A percentile compares a stretch with the other conserved stretches of the same genome.
phyloP scores from a whole-genome alignment of 2,888 invertebrate species.

The Tanytarsus gracilentus region DNA sequence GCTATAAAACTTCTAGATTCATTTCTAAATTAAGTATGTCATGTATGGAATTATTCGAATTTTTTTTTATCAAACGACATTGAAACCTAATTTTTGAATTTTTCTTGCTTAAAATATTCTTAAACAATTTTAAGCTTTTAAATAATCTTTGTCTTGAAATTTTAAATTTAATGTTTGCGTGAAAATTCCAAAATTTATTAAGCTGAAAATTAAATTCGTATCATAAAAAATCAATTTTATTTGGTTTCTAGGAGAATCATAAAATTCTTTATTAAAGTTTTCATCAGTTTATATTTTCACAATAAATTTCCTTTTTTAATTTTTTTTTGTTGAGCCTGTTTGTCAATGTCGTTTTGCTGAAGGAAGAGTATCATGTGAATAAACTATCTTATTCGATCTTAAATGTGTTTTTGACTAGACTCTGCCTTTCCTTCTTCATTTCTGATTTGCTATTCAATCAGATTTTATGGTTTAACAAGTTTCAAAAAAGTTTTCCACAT shows the following conservation, averaged over 20 bases:
- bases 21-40: too few species aligned
- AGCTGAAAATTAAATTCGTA: background rate
- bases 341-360: too few species aligned
- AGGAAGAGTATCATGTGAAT: background rate
- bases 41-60: too few species aligned
- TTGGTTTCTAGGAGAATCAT: conserved; percentile 9
- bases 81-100: too few species aligned
- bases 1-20: too few species aligned
- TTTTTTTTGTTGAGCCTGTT: background rate
- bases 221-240: background rate
- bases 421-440: conserved; percentile 14
- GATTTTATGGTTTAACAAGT: background rate
- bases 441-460: background rate
- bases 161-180: too few species aligned
- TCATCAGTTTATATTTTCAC: background rate
- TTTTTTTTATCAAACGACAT: too few species aligned
- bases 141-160: too few species aligned
- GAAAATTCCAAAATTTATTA: background rate
- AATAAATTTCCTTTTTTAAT: background rate
- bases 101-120: too few species aligned
- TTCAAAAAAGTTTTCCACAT: background rate
- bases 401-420: conserved; percentile 24
- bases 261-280: background rate
- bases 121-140: too few species aligned
- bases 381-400: background rate